Percentiles rank a stretch among this genome's conserved stretches.
Conservation (phyloP, 2,888 invertebrate genomes). For the Strigamia transsilvanica region DNA sequence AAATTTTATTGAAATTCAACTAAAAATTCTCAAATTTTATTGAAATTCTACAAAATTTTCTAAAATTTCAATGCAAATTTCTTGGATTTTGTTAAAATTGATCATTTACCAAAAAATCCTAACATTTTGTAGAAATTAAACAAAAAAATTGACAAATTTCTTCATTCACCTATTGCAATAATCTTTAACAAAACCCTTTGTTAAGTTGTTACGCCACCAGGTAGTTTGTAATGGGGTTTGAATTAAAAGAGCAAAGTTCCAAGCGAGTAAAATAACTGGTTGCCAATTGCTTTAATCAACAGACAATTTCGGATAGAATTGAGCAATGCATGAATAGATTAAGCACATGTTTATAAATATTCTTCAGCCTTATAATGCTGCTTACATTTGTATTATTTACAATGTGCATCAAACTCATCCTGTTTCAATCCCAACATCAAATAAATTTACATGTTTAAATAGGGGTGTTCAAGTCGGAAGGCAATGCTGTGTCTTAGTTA, state of each 20-base stretch:
- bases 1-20: too few relatives aligned
- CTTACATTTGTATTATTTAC: slow-evolving; percentile 15
- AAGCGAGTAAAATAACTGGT: not conserved
- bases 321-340: slow-evolving; percentile 47
- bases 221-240: not conserved
- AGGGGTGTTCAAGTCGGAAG: not conserved
- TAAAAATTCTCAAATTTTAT: too few relatives aligned
- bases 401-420: slow-evolving; percentile 18
- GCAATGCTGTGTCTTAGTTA: not conserved
- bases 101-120: too few relatives aligned
- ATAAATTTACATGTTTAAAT: not conserved
- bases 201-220: too few relatives aligned
- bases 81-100: too few relatives aligned
- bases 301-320: slow-evolving; percentile 23
- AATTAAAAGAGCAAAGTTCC: not conserved
- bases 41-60: too few relatives aligned
- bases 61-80: too few relatives aligned
- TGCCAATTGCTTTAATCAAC: not conserved
- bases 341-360: slow-evolving; percentile 35
- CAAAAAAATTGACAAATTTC: too few relatives aligned
- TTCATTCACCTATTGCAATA: too few relatives aligned
- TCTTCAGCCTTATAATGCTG: slow-evolving; percentile 19
- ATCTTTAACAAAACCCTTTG: too few relatives aligned
- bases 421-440: not conserved
- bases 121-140: too few relatives aligned